phyloP scores from a whole-genome alignment of 2,888 invertebrate genomes.

The Parnassius orleans region DNA sequence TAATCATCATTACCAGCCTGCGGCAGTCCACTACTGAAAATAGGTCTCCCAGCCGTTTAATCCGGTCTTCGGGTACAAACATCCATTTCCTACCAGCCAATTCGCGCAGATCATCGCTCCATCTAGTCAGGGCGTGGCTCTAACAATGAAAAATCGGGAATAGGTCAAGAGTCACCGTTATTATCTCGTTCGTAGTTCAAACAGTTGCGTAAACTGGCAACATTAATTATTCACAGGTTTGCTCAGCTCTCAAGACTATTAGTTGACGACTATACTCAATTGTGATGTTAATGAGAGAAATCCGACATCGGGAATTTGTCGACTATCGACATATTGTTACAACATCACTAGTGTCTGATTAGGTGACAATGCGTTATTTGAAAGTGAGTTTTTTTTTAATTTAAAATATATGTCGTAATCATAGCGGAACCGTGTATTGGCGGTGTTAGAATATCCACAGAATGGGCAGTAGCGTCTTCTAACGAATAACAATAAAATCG shows the following conservation, averaged over 20 bases:
- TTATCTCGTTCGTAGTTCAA: slow-evolving; percentile 30
- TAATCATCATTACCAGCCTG: too few species aligned
- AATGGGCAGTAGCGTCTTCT: too few species aligned
- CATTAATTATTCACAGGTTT: slow-evolving; percentile 43
- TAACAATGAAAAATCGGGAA: slow-evolving; percentile 26
- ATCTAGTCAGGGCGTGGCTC: slow-evolving; percentile 2
- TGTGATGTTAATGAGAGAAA: slow-evolving; percentile 55
- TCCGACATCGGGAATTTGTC: slow-evolving; percentile 27
- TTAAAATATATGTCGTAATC: too few species aligned
- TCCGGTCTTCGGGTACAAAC: too few species aligned
- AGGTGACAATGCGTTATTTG: slow-evolving; percentile 3
- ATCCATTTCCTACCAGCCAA: too few species aligned
- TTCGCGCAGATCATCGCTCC: too few species aligned
- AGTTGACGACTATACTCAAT: slow-evolving; percentile 40
- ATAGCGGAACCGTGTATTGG: too few species aligned
- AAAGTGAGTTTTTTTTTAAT: too few species aligned
- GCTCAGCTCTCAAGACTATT: slow-evolving; percentile 43
- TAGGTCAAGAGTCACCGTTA: slow-evolving; percentile 25
- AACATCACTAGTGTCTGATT: slow-evolving; percentile 38
- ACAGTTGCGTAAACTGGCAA: slow-evolving; percentile 39
- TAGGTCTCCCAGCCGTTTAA: too few species aligned
- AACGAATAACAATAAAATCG: too few species aligned
- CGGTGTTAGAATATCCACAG: too few species aligned
- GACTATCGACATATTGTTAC: slow-evolving; percentile 32
- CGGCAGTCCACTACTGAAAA: too few species aligned